Evolutionary conservation across 2,113 vertebrate species (phyloP).

Genomic region (Athene cunicularia): DNA sequence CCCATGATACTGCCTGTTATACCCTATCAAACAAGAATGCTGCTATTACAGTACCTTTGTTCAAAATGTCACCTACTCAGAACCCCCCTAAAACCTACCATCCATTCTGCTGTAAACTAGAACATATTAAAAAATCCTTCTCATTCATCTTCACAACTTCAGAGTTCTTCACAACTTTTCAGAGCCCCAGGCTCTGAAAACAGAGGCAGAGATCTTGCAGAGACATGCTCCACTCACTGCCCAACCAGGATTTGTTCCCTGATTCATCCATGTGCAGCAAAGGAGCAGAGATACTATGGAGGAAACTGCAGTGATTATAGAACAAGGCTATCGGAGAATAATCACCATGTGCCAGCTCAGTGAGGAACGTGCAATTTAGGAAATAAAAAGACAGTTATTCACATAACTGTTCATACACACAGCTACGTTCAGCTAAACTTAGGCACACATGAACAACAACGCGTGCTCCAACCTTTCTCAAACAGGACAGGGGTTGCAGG

Average conservation of each 20-base stretch:
- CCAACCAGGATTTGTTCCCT: background rate
- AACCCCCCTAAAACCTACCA: background rate
- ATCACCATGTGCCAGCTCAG: background rate
- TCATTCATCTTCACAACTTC: background rate
- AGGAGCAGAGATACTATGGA: background rate
- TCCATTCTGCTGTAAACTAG: background rate
- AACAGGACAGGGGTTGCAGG: background rate
- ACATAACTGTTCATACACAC: background rate
- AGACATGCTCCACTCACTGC: background rate
- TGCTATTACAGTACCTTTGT: background rate
- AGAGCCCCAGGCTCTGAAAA: background rate
- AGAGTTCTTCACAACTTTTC: background rate
- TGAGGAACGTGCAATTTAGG: background rate
- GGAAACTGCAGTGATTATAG: background rate
- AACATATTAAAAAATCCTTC: background rate
- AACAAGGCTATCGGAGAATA: background rate
- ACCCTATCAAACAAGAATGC: background rate
- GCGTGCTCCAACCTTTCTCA: background rate
- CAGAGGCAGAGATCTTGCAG: background rate
- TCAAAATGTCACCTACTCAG: background rate
- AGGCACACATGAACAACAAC: background rate
- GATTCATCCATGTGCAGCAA: rapidly evolving
- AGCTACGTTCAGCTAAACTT: background rate
- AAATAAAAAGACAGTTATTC: background rate
- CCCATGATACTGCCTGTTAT: background rate